phyloP scores from a whole-genome alignment of 2,888 invertebrate genomes.

The Mongoloraphidia duomilia region DNA sequence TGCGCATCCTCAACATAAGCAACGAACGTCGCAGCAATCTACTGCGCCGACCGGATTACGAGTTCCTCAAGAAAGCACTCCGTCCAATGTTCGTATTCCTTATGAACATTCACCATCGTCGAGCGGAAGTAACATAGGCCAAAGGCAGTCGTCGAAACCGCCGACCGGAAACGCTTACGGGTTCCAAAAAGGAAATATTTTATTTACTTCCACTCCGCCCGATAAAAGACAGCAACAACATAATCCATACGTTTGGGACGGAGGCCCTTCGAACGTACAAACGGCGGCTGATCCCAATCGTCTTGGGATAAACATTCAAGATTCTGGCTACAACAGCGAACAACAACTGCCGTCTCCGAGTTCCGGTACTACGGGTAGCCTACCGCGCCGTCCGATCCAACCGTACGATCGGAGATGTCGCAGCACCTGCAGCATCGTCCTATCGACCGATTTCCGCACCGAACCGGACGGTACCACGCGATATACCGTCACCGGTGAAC shows the following conservation, averaged over 20 bases:
- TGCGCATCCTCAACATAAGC: conserved; percentile 5
- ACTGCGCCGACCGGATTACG: conserved; percentile 8
- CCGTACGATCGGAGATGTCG: conserved; percentile 38
- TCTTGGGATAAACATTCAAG: conserved; percentile 19
- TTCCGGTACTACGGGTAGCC: conserved; percentile 20
- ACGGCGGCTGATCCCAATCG: conserved; percentile 4
- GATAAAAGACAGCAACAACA: conserved; percentile 14
- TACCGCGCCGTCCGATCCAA: conserved; percentile 24
- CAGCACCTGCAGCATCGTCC: conserved; percentile 53
- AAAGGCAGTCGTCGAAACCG: neutral
- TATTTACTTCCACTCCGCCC: conserved; percentile 36
- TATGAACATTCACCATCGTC: no score
- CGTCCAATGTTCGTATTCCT: conserved; percentile 5
- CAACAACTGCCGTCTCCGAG: conserved; percentile 27
- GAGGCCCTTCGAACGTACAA: conserved; percentile 12
- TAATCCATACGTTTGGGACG: conserved; percentile 14
- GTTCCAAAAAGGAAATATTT: conserved; percentile 36
- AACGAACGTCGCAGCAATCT: conserved; percentile 12
- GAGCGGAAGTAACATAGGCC: no score
- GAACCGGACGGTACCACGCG: conserved; percentile 19
- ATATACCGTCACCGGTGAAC: neutral
- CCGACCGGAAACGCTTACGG: conserved; percentile 22
- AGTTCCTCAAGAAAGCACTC: conserved; percentile 7
- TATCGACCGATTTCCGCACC: conserved; percentile 36
- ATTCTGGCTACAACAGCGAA: conserved; percentile 42